These are phyloP conservation scores for Sympetrum striolatum DNA, from an alignment of 2,888 invertebrate species.

Conservation along the genomic window DNA sequence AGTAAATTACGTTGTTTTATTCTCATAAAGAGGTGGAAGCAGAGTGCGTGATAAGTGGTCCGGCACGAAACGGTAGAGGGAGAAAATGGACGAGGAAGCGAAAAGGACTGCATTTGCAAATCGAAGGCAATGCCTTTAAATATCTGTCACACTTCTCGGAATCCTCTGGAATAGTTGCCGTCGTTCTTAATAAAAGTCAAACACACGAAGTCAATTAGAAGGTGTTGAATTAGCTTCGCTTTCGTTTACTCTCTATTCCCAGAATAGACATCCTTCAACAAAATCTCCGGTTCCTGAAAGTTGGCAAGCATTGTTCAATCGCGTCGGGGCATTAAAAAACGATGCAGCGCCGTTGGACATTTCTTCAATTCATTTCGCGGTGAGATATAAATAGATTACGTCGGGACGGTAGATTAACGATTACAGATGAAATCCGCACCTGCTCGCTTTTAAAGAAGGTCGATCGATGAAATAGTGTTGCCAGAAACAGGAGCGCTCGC, in stretches of 20 bases:
- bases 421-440: not conserved
- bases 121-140: too few relatives aligned
- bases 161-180: too few relatives aligned
- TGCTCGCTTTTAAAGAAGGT: not conserved
- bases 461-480: conserved; percentile 15
- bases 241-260: not conserved
- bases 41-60: too few relatives aligned
- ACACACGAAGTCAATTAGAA: too few relatives aligned
- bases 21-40: too few relatives aligned
- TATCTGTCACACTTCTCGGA: too few relatives aligned
- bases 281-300: not conserved
- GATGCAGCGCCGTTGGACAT: not conserved
- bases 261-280: not conserved
- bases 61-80: too few relatives aligned
- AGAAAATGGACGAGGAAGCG: too few relatives aligned
- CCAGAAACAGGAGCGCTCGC: not conserved
- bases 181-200: too few relatives aligned
- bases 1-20: too few relatives aligned
- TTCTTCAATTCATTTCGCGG: not conserved
- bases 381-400: not conserved
- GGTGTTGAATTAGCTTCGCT: too few relatives aligned
- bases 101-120: too few relatives aligned
- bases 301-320: not conserved
- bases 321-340: not conserved
- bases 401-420: not conserved